These are phyloP conservation scores for Drosophila nigricruria DNA, from an alignment of 2,888 invertebrate species.

Conservation along the genomic window DNA sequence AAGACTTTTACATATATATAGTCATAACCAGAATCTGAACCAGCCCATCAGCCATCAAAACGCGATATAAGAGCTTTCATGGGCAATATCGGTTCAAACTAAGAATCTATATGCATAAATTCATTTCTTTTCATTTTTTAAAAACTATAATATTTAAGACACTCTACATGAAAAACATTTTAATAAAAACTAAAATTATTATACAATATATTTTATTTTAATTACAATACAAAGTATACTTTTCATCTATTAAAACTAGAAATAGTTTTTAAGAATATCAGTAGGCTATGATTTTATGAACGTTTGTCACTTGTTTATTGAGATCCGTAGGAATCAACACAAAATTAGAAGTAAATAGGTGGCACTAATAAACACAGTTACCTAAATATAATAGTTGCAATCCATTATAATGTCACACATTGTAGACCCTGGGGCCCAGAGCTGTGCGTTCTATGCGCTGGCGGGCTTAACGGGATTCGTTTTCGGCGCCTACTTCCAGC, in stretches of 20 bases:
- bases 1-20: not conserved
- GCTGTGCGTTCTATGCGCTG: slow-evolving; percentile 50
- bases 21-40: no score
- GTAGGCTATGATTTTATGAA: slow-evolving; percentile 3
- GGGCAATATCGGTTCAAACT: no score
- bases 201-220: not conserved
- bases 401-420: slow-evolving; percentile 11
- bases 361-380: not conserved
- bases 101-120: not conserved
- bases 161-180: no score
- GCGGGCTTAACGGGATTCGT: slow-evolving; percentile 59
- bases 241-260: not conserved
- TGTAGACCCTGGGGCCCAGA: slow-evolving; percentile 39
- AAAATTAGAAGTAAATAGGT: slow-evolving; percentile 41
- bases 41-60: no score
- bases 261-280: not conserved
- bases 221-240: not conserved
- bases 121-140: not conserved
- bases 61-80: no score
- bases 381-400: not conserved
- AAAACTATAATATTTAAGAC: no score
- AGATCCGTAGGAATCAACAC: not conserved
- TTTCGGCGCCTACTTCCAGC: slow-evolving; percentile 62
- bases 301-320: not conserved
- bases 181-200: no score